Base-by-base conservation (phyloP, 1,140 invertebrate species). In the Mizuhopecten yessoensis region DNA sequence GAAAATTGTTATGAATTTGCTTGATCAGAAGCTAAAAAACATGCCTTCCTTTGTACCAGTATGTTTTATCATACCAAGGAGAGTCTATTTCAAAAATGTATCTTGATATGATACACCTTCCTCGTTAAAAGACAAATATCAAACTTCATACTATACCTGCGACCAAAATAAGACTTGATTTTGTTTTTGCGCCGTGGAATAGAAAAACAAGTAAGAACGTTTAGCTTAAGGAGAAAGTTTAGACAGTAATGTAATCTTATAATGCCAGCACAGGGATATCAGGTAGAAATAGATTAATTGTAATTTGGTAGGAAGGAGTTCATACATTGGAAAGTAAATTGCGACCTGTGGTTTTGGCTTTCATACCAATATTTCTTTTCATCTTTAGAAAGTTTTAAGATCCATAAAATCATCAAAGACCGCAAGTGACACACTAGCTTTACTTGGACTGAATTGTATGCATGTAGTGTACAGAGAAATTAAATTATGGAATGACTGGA, bases 321-420 rank as follows among this genome's bases (percentile, higher is more conserved):
- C 29, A 75, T 75, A 75, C 57, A 75, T 75, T 75, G 57, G 57
- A 75, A 75, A 75, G 57, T 75, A 29, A 75, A 75, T 75, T 29
- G n/a, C 29, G 57, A 75, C 57, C 57, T 75, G 57, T 75, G 57
- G 57, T 75, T 75, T 75, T 17, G 11, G 57, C 57, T 75, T 75
- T 75, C 57, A 75, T 75, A n/a, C 57, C 57, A 29, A 75, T 75
- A 75, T 75, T 75, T 75, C 57, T 75, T 75, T 75, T 75, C 57
- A 75, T 75, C 57, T 75, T 29, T 75, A 75, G 57, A 75, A 75
- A 29, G 7, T 75, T n/a, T n/a, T 23, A 1, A 75, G 57, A 75
- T 75, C 57, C 57, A n/a, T 29, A 75, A 75, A 75, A 75, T 75
- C 57, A 75, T 75, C 57, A 75, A 75, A 75, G 57, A n/a, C 15